phyloP scores from a whole-genome alignment of 2,113 vertebrate species.

The Onychostoma macrolepis region DNA sequence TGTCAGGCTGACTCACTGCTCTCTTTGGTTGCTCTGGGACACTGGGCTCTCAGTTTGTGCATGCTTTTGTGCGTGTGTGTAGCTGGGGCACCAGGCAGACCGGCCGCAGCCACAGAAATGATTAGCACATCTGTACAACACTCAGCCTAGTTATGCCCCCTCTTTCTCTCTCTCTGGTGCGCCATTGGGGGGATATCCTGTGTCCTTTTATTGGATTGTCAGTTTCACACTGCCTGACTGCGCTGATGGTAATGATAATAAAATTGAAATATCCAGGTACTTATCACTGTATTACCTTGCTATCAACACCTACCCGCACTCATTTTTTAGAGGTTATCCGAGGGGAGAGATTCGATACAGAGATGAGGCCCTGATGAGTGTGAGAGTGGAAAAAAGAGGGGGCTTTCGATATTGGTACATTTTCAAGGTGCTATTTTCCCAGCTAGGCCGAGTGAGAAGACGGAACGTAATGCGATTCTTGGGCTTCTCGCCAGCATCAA shows the following conservation, averaged over 20 bases:
- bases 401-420: constrained; percentile 56
- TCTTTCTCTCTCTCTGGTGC: constrained; percentile 29
- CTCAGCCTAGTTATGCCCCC: constrained; percentile 45
- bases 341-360: constrained; percentile 68
- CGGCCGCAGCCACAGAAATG: constrained; percentile 53
- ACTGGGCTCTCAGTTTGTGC: constrained; percentile 46
- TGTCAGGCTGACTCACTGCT: constrained; percentile 46
- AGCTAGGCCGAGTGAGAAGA: constrained; percentile 58
- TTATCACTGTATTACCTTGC: constrained; percentile 77
- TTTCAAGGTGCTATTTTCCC: constrained; percentile 69
- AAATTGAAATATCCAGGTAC: constrained; percentile 79
- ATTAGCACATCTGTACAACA: constrained; percentile 59
- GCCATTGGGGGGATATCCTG: constrained; percentile 66
- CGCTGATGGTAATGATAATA: constrained; percentile 77
- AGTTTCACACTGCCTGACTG: constrained; percentile 67
- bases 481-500: constrained; percentile 69
- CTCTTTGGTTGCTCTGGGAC: constrained; percentile 49
- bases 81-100: constrained; percentile 42
- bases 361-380: constrained; percentile 33
- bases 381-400: constrained; percentile 22
- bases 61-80: constrained; percentile 39
- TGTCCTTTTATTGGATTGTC: constrained; percentile 80
- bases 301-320: constrained; percentile 72
- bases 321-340: constrained; percentile 64
- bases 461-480: constrained; percentile 68